Evolutionary conservation across 2,888 invertebrate genomes (phyloP).

Genomic region (Leucania comma): DNA sequence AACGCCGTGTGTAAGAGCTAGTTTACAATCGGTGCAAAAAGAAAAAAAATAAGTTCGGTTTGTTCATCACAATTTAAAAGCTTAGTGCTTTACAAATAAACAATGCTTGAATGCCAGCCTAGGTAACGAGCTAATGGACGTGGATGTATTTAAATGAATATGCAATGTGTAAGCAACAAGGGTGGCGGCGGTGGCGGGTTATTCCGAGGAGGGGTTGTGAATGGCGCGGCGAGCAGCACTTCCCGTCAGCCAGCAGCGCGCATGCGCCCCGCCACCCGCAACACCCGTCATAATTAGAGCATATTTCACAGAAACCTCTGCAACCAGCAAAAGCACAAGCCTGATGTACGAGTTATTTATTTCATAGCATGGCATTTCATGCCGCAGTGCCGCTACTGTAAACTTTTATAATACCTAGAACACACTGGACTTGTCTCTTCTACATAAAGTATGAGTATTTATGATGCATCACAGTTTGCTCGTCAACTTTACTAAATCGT

Average conservation of each 20-base stretch:
- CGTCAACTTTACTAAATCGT: constrained; percentile 19
- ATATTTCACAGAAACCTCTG: constrained; percentile 73
- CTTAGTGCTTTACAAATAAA: constrained; percentile 25
- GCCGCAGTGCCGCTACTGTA: constrained; percentile 67
- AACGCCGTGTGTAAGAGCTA: too few relatives aligned
- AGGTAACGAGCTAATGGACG: constrained; percentile 66
- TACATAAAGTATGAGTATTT: constrained; percentile 47
- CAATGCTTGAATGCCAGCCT: constrained; percentile 39
- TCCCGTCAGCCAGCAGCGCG: constrained; percentile 58
- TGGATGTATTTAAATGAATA: constrained; percentile 74
- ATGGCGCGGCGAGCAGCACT: constrained; percentile 66
- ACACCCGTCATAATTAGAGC: constrained; percentile 74
- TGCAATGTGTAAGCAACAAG: constrained; percentile 70
- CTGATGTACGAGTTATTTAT: constrained; percentile 67
- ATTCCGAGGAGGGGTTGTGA: constrained; percentile 71
- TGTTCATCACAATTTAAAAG: constrained; percentile 8
- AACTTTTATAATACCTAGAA: constrained; percentile 51
- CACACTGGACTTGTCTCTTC: constrained; percentile 31
- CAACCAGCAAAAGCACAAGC: constrained; percentile 62
- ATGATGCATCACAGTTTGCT: constrained; percentile 45
- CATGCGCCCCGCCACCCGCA: constrained; percentile 68
- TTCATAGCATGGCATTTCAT: constrained; percentile 68
- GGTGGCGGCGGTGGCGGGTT: constrained; percentile 62
- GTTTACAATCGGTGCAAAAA: background rate
- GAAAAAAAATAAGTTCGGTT: background rate